Evolutionary conservation across 2,888 invertebrate genomes (phyloP), one percentile per base, ranked within the genome.

Genomic region (Parnassius apollo): DNA sequence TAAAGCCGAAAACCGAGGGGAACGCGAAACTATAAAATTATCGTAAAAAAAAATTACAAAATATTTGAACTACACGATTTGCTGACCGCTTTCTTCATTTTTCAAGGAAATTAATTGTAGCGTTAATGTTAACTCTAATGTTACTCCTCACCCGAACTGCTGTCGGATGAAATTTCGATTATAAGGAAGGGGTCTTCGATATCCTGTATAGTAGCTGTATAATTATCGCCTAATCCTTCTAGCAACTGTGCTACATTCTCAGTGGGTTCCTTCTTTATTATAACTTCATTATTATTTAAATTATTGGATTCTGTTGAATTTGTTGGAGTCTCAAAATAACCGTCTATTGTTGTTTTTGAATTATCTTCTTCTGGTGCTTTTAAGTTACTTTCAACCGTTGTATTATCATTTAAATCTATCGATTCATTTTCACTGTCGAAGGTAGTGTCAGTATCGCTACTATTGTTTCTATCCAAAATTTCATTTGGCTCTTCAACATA

Each of bases 91-190:
- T 35, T 35, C 35, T 35, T 35, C 35, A 35, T 35, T 7, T 35
- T 35, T 35, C 35, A 35, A 35, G 35, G 35, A 35, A 35, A 35
- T 25, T 25, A 25, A 25, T 35, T 35, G 35, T 35, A 35, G 35
- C 35, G 35, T 35, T 35, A 2, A 52, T 12, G 18, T 18, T 18
- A 18, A 18, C 18, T 18, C 18, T 18, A 50, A 50, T 50, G 9
- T 61, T 54, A 61, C 53, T 74, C 74, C 22, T 74, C 75, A 35
- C 81, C 81, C 46, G 81, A 82, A 52, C 81, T 82, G 56, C 73
- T 79, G 35, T 86, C 85, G 0, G 83, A 82, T 13, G 85, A 86
- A 61, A 88, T 84, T 50, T 88, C 86, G 46, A 88, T 76, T 3
- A 81, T 71, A 53, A 87, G 64, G 13, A 81, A 81, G 1, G 86